Percentiles rank a stretch among this genome's conserved stretches.
phyloP scores from a whole-genome alignment of 2,113 vertebrate species.

The Sula dactylatra region DNA sequence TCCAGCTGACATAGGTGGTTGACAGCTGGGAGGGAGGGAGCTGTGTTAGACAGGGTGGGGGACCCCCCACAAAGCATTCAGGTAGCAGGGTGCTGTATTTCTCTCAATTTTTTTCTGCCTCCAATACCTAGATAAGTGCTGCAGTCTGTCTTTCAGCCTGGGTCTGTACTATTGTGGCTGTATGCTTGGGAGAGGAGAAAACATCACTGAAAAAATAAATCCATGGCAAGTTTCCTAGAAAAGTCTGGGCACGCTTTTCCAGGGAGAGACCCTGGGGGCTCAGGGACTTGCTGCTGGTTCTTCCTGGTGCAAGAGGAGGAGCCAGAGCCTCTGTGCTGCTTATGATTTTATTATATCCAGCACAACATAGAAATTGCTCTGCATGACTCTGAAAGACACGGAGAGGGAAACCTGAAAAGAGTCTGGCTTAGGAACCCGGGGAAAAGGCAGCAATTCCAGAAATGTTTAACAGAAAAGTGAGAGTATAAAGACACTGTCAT shows the following conservation, averaged over 20 bases:
- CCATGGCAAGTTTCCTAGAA: not conserved
- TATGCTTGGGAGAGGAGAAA: not conserved
- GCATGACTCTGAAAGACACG: not conserved
- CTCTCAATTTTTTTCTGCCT: not conserved
- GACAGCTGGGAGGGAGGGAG: not conserved
- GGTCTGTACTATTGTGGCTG: not conserved
- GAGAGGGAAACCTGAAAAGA: not conserved
- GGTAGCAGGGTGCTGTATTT: not conserved
- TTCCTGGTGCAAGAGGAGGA: not conserved
- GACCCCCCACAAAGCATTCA: not conserved
- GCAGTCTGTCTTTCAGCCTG: not conserved
- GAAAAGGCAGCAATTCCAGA: not conserved
- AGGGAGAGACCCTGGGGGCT: not conserved
- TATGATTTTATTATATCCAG: not conserved
- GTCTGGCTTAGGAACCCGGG: not conserved
- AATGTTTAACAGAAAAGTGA: slow-evolving; percentile 30
- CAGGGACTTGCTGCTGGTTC: not conserved
- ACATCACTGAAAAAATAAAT: not conserved
- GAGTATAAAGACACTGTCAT: slow-evolving; percentile 1
- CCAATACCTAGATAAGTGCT: not conserved
- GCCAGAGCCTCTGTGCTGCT: not conserved
- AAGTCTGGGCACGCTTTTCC: not conserved
- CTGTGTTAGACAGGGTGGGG: not conserved
- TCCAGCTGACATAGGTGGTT: not conserved
- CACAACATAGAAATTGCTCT: not conserved